Evolutionary conservation across 1,140 invertebrate genomes (phyloP), one percentile per base, ranked within the genome.

Genomic region (Solenopsis fugax): DNA sequence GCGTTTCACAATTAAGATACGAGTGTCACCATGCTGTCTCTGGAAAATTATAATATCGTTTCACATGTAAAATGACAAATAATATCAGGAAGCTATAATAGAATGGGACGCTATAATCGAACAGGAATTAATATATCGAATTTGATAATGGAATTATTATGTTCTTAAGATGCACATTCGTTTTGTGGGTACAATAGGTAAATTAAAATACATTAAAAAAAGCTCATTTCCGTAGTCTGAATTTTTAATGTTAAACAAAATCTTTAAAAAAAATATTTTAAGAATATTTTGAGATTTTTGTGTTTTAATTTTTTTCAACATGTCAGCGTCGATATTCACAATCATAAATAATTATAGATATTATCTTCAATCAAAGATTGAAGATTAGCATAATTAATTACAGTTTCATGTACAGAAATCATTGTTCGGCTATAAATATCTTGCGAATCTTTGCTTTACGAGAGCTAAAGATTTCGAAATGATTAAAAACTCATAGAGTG

Each of bases 221-320:
- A 37, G 4, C 16, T 54, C 12, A 0, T 54, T 54, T 54, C 0
- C 0, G 2, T 54, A 29, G 34, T 29, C 4, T 54, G 4, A 67
- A 67, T 67, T 4, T 5, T 72, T 72, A 34, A 72, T 71, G 3
- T 12, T 41, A n/a, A 41, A 67, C n/a, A 67, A 67, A 4, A 41
- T 60, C 2, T 24, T 12, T 21, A n/a, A 41, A 67, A 21, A 67
- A 67, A 4, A 41, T 60, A 29, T 0, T 24, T 69, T 48, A 48
- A 29, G 21, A 71, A 71, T 18, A 7, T 24, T 71, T 50, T 18
- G 2, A 52, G 18, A 65, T 65, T 52, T 72, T 7, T 34, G 29
- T 71, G 52, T 10, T n/a, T 52, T 52, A 16, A 52, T 34, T 34
- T 72, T 72, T 72, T 72, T n/a, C 10, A 7, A 34, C 6, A 9